A percentile compares a stretch with the other conserved stretches of the same genome.
These are phyloP conservation scores for Gymnobelideus leadbeateri DNA, from an alignment of 2,113 vertebrate genomes.

Conservation along the genomic window DNA sequence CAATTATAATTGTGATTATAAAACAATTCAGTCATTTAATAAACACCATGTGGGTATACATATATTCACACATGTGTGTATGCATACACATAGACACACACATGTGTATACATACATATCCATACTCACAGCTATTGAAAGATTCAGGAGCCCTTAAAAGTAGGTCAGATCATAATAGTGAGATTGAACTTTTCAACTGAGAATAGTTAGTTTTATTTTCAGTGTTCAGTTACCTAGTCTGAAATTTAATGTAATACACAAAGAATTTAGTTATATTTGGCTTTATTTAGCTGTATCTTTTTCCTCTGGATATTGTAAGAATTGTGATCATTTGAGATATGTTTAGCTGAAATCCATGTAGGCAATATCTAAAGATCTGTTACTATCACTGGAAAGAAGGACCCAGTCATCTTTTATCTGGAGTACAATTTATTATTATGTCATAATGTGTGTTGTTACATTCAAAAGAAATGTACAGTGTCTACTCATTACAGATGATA, in stretches of 20 bases:
- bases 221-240: conserved; percentile 83
- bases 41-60: not conserved
- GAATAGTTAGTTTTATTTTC: conserved; percentile 86
- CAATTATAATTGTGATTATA: not conserved
- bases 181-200: conserved; percentile 85
- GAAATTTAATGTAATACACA: conserved; percentile 78
- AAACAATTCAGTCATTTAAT: not conserved
- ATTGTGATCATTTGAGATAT: conserved; percentile 72
- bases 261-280: conserved; percentile 66
- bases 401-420: conserved; percentile 59
- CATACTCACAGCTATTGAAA: conserved; percentile 66
- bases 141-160: conserved; percentile 76
- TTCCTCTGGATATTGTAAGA: conserved; percentile 67
- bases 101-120: no score
- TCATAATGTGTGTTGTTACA: conserved; percentile 66
- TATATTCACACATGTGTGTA: no score
- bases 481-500: not conserved
- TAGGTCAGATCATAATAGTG: conserved; percentile 82
- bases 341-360: conserved; percentile 64
- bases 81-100: no score
- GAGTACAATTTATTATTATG: conserved; percentile 66
- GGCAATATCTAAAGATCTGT: conserved; percentile 70
- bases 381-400: conserved; percentile 53
- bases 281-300: conserved; percentile 62
- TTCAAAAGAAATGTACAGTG: conserved; percentile 54